Base-by-base conservation (phyloP, 2,797 vertebrate genomes). In the Sardinella longiceps region DNA sequence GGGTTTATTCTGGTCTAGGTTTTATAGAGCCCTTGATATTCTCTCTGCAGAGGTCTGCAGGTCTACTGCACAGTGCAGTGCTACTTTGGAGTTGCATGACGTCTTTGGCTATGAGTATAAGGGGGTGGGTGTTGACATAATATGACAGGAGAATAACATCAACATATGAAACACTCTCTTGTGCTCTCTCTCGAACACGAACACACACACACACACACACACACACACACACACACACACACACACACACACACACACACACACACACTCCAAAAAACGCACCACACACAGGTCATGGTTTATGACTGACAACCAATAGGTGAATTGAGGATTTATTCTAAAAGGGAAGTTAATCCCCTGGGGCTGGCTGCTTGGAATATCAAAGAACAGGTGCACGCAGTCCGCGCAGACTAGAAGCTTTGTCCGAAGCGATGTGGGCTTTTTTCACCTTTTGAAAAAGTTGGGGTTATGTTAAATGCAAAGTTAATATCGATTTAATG, bases 401-500 rank as follows among this genome's bases (percentile, higher is more conserved):
- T 94, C 93, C 92, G 93, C 88, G 92, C 93, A 89, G 90, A 92
- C 91, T 89, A 84, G 83, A 87, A 83, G 93, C 94, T 95, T 95
- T 95, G 95, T 95, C 91, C 89, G 48, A 85, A 60, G 88, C 87
- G 87, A 94, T 88, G 87, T 93, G 93, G 91, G 92, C 90, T 89
- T 90, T 85, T 88, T 90, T 85, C 92, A 92, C 89, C 91, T 91
- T 90, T 91, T 84, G 83, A 90, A 89, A 80, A 87, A 87, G 90
- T 91, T 92, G 93, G 92, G 89, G 90, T 90, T 93, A 93, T 94
- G 95, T 95, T 95, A 95, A 96, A 96, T 95, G 94, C 93, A 93
- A 93, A 95, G 95, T 96, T 96, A 96, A 96, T 96, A 95, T 96
- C 93, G 89, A 96, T 96, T 95, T 96, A 96, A 96, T 96, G 95